Evolutionary conservation across 1,140 invertebrate genomes (phyloP).

Genomic region (Whitmania pigra): DNA sequence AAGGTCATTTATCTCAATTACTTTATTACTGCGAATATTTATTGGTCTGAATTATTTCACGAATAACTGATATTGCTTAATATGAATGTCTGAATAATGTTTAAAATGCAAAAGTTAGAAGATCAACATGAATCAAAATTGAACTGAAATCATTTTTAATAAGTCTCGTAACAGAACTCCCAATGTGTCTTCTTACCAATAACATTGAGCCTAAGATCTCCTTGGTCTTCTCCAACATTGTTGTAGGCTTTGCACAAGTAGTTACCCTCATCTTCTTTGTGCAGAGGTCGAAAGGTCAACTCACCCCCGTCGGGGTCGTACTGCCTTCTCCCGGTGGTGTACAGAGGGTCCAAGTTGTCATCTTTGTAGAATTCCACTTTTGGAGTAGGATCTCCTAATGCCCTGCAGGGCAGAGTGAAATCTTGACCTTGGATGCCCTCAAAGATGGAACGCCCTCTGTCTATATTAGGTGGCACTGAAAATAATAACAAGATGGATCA

Average conservation of each 20-base stretch:
- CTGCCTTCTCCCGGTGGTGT: conserved; percentile 7
- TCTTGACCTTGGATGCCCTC: conserved; percentile 13
- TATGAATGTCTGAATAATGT: too few species aligned
- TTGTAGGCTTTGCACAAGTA: conserved; percentile 76
- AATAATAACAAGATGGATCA: background rate
- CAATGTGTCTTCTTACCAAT: background rate
- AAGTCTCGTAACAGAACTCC: background rate
- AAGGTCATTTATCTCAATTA: background rate
- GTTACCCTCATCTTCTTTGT: conserved; percentile 66
- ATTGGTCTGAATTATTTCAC: too few species aligned
- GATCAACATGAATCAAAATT: too few species aligned
- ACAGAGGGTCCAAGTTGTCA: conserved; percentile 4
- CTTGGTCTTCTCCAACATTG: conserved; percentile 59
- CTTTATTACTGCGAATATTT: too few species aligned
- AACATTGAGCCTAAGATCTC: conserved; percentile 18
- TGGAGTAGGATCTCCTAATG: background rate
- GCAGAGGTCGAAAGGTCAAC: conserved; percentile 39
- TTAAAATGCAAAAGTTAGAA: too few species aligned
- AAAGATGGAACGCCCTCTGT: conserved; percentile 38
- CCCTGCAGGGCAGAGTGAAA: conserved; percentile 7
- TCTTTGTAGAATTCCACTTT: conserved; percentile 14
- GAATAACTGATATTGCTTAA: too few species aligned
- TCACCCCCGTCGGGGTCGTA: conserved; percentile 18
- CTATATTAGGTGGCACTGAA: conserved; percentile 58
- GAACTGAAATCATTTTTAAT: background rate